Conservation (phyloP, 2,888 invertebrate genomes). For the Chymomyza fuscimana region DNA sequence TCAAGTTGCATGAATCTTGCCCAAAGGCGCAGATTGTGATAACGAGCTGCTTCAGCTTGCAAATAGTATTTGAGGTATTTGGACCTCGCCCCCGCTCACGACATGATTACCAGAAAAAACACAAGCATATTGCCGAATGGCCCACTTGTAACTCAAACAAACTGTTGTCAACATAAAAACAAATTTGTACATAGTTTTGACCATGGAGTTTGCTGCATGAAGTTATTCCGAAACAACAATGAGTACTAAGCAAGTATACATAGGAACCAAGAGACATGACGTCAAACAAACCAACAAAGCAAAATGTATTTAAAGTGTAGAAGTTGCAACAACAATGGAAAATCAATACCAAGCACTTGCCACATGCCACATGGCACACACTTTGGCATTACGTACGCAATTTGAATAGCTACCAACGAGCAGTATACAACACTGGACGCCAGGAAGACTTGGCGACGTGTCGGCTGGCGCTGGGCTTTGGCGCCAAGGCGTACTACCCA, state of each 20-base stretch:
- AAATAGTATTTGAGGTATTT: background rate
- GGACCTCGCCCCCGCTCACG: background rate
- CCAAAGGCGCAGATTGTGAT: background rate
- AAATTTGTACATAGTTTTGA: background rate
- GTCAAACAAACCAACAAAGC: conserved; percentile 1
- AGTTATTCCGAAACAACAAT: conserved; percentile 12
- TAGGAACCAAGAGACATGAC: conserved; percentile 1
- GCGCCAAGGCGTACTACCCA: background rate
- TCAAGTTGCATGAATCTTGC: background rate
- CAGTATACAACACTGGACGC: conserved; percentile 27
- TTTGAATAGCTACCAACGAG: conserved; percentile 25
- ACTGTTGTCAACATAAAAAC: background rate
- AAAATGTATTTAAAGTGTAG: background rate
- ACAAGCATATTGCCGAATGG: background rate
- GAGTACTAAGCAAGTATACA: background rate
- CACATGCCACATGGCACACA: conserved; percentile 2
- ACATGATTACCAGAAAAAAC: background rate
- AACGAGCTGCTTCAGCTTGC: background rate
- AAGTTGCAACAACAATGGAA: conserved; percentile 3
- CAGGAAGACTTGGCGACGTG: conserved; percentile 44
- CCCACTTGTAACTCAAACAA: conserved; percentile 3
- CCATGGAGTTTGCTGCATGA: background rate
- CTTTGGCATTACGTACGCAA: conserved; percentile 25
- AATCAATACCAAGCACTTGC: conserved; percentile 38
- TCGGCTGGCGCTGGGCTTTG: conserved; percentile 20